Conservation (phyloP, 2,888 invertebrate genomes). For the Rhingia campestris region DNA sequence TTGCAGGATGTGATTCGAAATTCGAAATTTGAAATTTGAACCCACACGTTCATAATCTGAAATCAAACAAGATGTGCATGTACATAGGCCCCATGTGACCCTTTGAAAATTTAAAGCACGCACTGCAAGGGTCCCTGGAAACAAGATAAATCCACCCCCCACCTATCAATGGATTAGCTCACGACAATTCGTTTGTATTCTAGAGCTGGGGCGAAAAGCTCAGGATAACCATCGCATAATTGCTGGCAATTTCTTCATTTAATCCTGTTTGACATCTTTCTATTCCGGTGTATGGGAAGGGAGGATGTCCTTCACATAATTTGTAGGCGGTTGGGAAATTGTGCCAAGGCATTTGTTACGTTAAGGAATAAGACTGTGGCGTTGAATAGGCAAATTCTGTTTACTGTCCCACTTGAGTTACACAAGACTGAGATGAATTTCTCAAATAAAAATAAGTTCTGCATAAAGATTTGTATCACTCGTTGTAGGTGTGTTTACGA, state of each 20-base stretch:
- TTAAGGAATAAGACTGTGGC: neutral
- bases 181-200: neutral
- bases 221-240: constrained; percentile 1
- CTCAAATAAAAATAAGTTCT: neutral
- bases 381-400: neutral
- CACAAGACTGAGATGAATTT: neutral
- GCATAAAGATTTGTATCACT: neutral
- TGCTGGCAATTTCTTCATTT: neutral
- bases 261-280: constrained; percentile 5
- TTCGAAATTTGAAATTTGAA: neutral
- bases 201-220: neutral
- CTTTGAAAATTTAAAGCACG: neutral
- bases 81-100: neutral
- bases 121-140: neutral
- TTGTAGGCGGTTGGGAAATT: neutral
- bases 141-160: no score
- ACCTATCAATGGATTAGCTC: neutral
- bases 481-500: neutral
- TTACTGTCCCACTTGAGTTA: neutral
- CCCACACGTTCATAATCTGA: neutral
- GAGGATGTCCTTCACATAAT: neutral
- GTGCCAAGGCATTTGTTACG: neutral
- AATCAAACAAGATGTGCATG: neutral
- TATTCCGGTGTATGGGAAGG: neutral
- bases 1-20: neutral